A percentile compares a stretch with the other conserved stretches of the same genome.
phyloP scores from a whole-genome alignment of 2,113 vertebrate species.

The Myrmecophaga tridactyla region DNA sequence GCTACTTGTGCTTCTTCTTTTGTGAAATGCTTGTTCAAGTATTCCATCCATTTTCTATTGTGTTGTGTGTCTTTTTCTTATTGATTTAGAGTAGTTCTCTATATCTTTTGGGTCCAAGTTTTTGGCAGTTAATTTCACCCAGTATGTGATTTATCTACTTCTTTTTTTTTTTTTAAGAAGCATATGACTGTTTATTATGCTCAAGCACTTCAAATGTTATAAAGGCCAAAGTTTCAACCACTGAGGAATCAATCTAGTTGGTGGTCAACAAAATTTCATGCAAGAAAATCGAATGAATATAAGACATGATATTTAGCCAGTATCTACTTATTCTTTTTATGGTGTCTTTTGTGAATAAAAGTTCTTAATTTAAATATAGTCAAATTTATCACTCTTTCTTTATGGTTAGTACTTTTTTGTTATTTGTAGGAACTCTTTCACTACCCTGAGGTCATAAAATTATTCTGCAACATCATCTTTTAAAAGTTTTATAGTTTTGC shows the following conservation, averaged over 20 bases:
- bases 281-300: not conserved
- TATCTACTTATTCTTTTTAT: not conserved
- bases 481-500: not conserved
- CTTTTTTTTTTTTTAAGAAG: not conserved
- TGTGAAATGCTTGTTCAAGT: slow-evolving; percentile 20
- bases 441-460: not conserved
- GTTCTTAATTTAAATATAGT: not conserved
- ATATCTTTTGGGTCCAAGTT: not conserved
- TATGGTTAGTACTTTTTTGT: not conserved
- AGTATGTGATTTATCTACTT: not conserved
- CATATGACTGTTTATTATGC: not conserved
- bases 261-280: not conserved
- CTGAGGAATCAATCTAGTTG: not conserved
- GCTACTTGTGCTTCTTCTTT: not conserved
- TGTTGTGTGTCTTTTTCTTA: slow-evolving; percentile 13
- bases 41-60: slow-evolving; percentile 7
- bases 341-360: not conserved
- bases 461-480: not conserved
- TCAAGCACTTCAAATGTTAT: not conserved
- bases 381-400: not conserved
- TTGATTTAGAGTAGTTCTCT: not conserved
- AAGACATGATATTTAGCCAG: not conserved
- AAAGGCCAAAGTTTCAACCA: not conserved
- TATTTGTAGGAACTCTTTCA: not conserved
- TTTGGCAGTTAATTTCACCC: not conserved